Evolutionary conservation across 2,113 vertebrate species (phyloP), one percentile per base, ranked within the genome.

Genomic region (Nerophis ophidion): DNA sequence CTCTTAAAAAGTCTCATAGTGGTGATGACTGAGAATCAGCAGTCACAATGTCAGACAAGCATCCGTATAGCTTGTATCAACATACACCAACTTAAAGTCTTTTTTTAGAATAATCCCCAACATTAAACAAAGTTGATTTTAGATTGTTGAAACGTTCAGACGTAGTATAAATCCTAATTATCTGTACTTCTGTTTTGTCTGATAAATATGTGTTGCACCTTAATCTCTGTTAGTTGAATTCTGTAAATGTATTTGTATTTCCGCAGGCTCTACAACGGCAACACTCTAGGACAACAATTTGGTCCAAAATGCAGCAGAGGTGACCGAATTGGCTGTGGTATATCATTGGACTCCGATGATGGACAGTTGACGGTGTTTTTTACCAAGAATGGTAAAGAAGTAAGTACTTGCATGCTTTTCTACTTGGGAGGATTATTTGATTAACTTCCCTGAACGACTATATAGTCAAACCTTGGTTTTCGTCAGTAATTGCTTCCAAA

Each of bases 301-400:
- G 95, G 94, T 60, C 91, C 93, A 44, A 97, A 97, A 77, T 97
- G 95, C 87, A 93, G 91, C 78, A 91, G 92, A 0, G 95, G 95
- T 0, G 95, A 98, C 77, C 89, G 90, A 16, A 94, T 98, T 1
- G 95, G 95, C 64, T 98, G 95, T 40, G 95, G 95, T 15, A 93
- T 98, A 49, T 91, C 93, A 52, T 82, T 86, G 33, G 91, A 93
- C 16, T 90, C 92, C 6, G 92, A 95, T 19, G 91, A 93, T 5
- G 93, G 92, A 74, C 93, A 93, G 8, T 87, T 94, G 19, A 94
- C 93, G 53, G 92, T 96, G 53, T 97, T 97, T 87, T 98, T 98
- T 78, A 98, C 95, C 72, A 95, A 94, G 76, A 98, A 98, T 5
- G 93, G 95, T 8, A 93, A 93, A 76, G 89, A 95, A 86, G 95